phyloP scores from a whole-genome alignment of 2,113 vertebrate species.

The Rissa tridactyla region DNA sequence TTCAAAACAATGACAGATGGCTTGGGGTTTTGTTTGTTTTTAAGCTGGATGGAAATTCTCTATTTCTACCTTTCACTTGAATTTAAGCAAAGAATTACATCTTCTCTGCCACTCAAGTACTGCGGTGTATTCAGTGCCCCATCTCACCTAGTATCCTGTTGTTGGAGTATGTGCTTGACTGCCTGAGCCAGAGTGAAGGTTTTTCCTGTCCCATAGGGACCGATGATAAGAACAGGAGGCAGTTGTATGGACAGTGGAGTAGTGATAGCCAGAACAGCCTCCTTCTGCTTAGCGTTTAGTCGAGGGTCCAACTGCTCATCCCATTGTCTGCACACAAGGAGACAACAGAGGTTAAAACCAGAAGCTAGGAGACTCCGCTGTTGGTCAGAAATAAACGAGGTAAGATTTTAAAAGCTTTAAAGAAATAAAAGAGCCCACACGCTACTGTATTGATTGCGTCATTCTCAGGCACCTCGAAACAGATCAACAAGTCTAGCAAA shows the following conservation, averaged over 20 bases:
- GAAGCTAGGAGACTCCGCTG: not conserved
- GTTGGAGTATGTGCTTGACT: slow-evolving; percentile 97
- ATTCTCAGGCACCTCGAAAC: not conserved
- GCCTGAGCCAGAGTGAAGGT: slow-evolving; percentile 98
- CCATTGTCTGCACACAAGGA: slow-evolving; percentile 85
- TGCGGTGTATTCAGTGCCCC: not conserved
- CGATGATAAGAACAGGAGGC: slow-evolving; percentile 97
- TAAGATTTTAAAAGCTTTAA: not conserved
- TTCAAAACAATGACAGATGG: not conserved
- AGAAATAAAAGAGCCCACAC: not conserved
- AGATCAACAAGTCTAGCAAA: not conserved
- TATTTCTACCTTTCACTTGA: not conserved
- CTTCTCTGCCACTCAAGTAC: not conserved
- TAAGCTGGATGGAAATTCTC: not conserved
- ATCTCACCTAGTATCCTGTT: slow-evolving; percentile 89
- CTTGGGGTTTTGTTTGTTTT: not conserved
- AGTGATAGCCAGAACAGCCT: slow-evolving; percentile 97
- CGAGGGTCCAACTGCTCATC: slow-evolving; percentile 98
- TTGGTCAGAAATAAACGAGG: not conserved
- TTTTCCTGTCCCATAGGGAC: slow-evolving; percentile 98
- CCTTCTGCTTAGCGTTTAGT: slow-evolving; percentile 97
- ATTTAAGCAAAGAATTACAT: not conserved
- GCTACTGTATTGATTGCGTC: not conserved
- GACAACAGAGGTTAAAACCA: not conserved
- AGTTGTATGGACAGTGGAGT: slow-evolving; percentile 89